Percentiles rank a stretch among this genome's conserved stretches.
phyloP scores from a whole-genome alignment of 2,888 invertebrate species.

The Coleophora flavipennella region DNA sequence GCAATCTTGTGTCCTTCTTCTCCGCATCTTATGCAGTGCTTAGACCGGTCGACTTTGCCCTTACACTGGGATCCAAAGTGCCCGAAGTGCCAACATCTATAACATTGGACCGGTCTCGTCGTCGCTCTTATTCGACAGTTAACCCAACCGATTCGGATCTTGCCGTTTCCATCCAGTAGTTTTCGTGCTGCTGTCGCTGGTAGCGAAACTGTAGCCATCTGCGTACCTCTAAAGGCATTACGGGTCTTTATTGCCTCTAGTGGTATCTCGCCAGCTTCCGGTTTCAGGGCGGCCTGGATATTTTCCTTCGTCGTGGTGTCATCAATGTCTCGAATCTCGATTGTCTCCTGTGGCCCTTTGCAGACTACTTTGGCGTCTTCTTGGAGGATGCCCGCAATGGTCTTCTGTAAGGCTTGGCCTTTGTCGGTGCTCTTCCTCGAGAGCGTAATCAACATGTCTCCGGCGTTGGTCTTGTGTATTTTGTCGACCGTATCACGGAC shows the following conservation, averaged over 20 bases:
- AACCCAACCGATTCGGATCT: neutral
- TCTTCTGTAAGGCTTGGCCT: no score
- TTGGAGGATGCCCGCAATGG: neutral
- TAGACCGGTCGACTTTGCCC: no score
- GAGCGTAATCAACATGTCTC: neutral
- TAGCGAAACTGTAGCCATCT: neutral
- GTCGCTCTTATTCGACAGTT: neutral
- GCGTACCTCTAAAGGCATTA: neutral
- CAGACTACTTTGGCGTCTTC: neutral
- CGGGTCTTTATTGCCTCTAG: no score
- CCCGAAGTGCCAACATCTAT: neutral
- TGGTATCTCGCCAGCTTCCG: neutral
- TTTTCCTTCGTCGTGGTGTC: neutral
- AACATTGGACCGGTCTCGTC: no score
- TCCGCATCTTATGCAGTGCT: no score
- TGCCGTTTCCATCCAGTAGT: neutral
- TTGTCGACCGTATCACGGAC: neutral
- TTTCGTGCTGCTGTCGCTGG: neutral
- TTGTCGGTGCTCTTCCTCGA: neutral
- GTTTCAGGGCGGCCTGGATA: neutral
- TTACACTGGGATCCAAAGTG: no score
- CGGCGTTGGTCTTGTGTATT: constrained; percentile 2
- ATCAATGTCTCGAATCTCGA: neutral
- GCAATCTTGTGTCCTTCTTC: neutral
- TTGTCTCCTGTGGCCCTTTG: no score